These are phyloP conservation scores for Caradrina clavipalpis DNA, from an alignment of 2,888 invertebrate genomes.

Conservation along the genomic window DNA sequence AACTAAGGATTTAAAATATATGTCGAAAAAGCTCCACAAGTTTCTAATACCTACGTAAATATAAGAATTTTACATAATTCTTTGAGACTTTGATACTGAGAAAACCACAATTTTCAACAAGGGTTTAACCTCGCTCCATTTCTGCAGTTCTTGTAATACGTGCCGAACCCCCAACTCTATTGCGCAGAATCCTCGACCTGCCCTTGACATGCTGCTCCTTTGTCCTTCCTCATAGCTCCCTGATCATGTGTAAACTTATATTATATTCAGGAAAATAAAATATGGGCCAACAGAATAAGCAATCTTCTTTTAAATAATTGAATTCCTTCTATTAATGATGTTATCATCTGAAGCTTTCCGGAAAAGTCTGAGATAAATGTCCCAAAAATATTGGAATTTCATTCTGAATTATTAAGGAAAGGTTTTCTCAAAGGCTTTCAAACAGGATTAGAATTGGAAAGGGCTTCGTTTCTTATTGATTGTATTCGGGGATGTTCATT, in stretches of 20 bases:
- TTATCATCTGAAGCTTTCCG: not conserved
- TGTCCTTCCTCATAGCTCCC: conserved; percentile 77
- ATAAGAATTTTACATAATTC: conserved; percentile 7
- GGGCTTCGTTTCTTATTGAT: conserved; percentile 29
- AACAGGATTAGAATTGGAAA: conserved; percentile 38
- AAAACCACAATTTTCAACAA: conserved; percentile 42
- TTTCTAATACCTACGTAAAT: not conserved
- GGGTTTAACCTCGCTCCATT: conserved; percentile 69
- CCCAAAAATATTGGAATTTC: conserved; percentile 23
- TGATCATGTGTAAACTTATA: conserved; percentile 53
- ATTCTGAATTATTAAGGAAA: conserved; percentile 27
- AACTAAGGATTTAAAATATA: not conserved
- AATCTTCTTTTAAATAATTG: conserved; percentile 15
- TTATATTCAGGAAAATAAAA: conserved; percentile 36
- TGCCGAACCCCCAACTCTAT: conserved; percentile 57
- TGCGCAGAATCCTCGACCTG: conserved; percentile 89
- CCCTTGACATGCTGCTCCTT: conserved; percentile 87
- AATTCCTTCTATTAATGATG: conserved; percentile 9
- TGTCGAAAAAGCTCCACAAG: not conserved
- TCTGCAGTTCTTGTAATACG: conserved; percentile 65
- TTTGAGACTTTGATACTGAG: conserved; percentile 25
- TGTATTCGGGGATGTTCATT: conserved; percentile 34
- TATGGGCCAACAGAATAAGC: conserved; percentile 12
- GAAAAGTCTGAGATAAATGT: conserved; percentile 7
- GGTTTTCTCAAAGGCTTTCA: conserved; percentile 36